Conservation (phyloP, 1,140 invertebrate species). For the Drosophila sucinea region DNA sequence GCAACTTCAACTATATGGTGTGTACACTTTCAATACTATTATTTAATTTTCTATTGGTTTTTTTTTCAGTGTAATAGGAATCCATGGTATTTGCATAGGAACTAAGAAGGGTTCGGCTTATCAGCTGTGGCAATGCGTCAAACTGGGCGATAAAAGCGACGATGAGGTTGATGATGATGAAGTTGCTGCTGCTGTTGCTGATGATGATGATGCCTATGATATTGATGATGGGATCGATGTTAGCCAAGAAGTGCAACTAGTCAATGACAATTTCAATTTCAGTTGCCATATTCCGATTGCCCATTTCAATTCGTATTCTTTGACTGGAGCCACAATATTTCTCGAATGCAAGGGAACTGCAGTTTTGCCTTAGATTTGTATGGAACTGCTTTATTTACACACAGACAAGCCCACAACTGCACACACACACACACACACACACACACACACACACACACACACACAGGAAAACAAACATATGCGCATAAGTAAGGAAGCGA, state of each 20-base stretch:
- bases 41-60: not conserved
- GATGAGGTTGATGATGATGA: conserved; percentile 25
- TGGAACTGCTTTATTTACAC: conserved; percentile 5
- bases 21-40: no score
- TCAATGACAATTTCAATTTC: conserved; percentile 47
- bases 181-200: conserved; percentile 10
- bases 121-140: conserved; percentile 60
- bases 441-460: not conserved
- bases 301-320: not conserved
- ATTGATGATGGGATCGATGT: conserved; percentile 34
- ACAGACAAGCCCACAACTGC: not conserved
- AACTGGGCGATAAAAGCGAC: conserved; percentile 49
- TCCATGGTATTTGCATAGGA: conserved; percentile 42
- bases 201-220: conserved; percentile 1
- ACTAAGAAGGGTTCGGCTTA: conserved; percentile 36
- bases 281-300: conserved; percentile 57
- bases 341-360: conserved; percentile 61
- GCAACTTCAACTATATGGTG: no score
- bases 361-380: conserved; percentile 32
- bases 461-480: conserved; percentile 37
- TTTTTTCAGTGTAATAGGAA: conserved; percentile 4
- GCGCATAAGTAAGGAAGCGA: conserved; percentile 54
- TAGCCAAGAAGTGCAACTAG: conserved; percentile 30
- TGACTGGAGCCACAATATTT: conserved; percentile 46
- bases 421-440: not conserved